Evolutionary conservation across 2,888 invertebrate genomes (phyloP), one percentile per base, ranked within the genome.

Genomic region (Temnothorax rugatulus): DNA sequence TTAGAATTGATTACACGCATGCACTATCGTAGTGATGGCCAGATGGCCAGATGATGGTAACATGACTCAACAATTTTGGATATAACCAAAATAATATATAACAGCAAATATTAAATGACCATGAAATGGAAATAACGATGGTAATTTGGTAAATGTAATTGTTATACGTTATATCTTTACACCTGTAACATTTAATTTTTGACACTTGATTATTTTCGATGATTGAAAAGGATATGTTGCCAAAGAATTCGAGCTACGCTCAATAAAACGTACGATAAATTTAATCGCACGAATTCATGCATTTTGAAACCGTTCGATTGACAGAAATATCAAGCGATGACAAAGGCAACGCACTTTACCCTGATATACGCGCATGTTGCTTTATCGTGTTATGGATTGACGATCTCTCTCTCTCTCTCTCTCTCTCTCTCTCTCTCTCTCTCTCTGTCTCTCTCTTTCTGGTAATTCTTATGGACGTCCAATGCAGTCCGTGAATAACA

Each of bases 401-500:
- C 59, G 21, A 29, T 47, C 29, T 47, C 44, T n/a, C 29, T 25
- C 38, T 38, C 11, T 41, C 41, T 15, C 25, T 66, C 66, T 41
- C 68, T 68, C 54, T 21, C 61, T 21, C 38, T 21, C 13, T 41
- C 54, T 9, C 21, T 54, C 64, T 25, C 66, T 54, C 59, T 11
- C 63, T 38, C 4, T n/a, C 41, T 11, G 0, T 29, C 29, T 29
- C 3, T 29, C 18, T 54, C 66, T 44, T 34, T 68, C 29, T 21
- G 21, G 4, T 50, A 18, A 81, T 71, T 21, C 47, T 81, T 81
- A 71, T 71, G 21, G 69, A 34, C 47, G 29, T 59, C 18, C 57
- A 59, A 71, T 69, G 13, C 59, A 47, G 13, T n/a, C 15, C 2
- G 29, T 68, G 59, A 79, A 79, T 79, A 71, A 79, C 59, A 59